Conservation (phyloP, 2,113 vertebrate species). For the Ammodytes marinus region DNA sequence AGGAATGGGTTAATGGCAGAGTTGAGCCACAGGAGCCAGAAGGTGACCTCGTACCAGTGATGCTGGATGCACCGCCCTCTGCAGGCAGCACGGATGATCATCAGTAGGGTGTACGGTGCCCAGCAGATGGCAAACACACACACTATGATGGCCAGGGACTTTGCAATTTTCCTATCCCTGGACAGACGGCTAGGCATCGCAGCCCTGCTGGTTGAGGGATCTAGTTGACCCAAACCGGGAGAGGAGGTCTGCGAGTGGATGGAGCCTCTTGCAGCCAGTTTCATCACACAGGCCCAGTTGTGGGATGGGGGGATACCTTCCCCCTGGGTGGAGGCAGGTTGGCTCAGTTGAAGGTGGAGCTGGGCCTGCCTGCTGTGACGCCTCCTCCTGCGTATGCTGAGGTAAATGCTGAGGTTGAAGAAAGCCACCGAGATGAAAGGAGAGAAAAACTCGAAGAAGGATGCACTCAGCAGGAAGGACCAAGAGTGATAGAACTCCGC, state of each 20-base stretch:
- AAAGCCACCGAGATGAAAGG: constrained; percentile 87
- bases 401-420: constrained; percentile 93
- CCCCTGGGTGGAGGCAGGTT: constrained; percentile 59
- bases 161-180: constrained; percentile 88
- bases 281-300: constrained; percentile 64
- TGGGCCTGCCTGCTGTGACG: constrained; percentile 65
- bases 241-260: constrained; percentile 72
- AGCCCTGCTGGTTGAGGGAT: constrained; percentile 69
- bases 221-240: constrained; percentile 66
- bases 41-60: constrained; percentile 85
- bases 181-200: constrained; percentile 79
- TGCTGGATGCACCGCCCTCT: constrained; percentile 66
- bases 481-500: constrained; percentile 88
- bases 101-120: constrained; percentile 88
- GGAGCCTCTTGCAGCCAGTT: constrained; percentile 69
- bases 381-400: constrained; percentile 86
- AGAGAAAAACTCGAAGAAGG: constrained; percentile 85
- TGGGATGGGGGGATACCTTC: constrained; percentile 71
- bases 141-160: constrained; percentile 88
- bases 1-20: constrained; percentile 90
- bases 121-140: constrained; percentile 89
- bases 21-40: constrained; percentile 93
- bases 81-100: constrained; percentile 85
- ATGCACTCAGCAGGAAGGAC: constrained; percentile 88
- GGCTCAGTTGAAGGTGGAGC: constrained; percentile 59